phyloP scores from a whole-genome alignment of 1,140 invertebrate species.

The Drosophila nannoptera region DNA sequence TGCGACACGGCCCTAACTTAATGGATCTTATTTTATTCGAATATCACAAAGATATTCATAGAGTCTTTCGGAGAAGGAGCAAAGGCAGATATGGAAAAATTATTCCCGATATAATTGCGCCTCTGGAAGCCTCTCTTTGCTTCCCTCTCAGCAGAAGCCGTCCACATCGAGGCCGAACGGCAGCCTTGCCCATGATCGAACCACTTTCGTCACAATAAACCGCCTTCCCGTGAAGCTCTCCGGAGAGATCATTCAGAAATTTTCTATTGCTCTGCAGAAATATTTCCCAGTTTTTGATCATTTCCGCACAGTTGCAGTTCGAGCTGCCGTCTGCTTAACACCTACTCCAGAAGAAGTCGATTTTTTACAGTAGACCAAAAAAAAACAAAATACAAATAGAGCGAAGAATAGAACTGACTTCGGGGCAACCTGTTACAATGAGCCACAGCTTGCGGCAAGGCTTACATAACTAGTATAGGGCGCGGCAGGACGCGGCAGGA shows the following conservation, averaged over 20 bases:
- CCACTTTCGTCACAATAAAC: neutral
- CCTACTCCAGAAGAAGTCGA: constrained; percentile 28
- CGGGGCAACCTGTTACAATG: constrained; percentile 39
- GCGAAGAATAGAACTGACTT: neutral
- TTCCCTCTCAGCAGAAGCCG: neutral
- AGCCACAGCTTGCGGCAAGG: neutral
- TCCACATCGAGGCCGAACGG: constrained; percentile 11
- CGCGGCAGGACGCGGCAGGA: constrained; percentile 17
- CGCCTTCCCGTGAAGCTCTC: constrained; percentile 13
- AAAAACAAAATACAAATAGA: neutral
- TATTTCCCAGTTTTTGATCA: constrained; percentile 9
- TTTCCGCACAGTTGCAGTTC: constrained; percentile 34
- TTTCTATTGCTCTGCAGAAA: neutral
- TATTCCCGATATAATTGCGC: too few species aligned
- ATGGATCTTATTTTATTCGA: neutral
- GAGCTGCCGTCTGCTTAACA: constrained; percentile 50
- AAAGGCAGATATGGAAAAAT: too few species aligned
- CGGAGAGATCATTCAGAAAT: constrained; percentile 12
- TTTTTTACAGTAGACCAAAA: constrained; percentile 33
- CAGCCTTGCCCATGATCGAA: constrained; percentile 14
- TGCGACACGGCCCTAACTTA: neutral
- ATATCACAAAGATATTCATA: too few species aligned
- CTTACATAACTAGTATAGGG: constrained; percentile 1
- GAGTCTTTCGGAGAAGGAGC: too few species aligned
- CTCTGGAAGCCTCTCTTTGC: too few species aligned